phyloP scores from a whole-genome alignment of 1,140 invertebrate genomes.

The Drosophila setifemur region DNA sequence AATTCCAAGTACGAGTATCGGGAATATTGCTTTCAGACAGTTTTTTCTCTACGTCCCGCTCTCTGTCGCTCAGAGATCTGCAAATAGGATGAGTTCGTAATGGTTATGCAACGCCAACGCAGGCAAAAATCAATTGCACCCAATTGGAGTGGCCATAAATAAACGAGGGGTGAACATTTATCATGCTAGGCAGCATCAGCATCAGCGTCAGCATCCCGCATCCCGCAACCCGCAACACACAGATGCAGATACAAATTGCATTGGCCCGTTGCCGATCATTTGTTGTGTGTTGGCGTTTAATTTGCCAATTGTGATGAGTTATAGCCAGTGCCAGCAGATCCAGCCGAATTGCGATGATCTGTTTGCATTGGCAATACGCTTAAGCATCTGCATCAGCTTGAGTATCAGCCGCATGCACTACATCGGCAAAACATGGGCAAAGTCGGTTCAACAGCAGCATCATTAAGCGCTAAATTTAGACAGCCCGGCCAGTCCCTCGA shows the following conservation, averaged over 20 bases:
- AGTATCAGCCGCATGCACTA: slow-evolving; percentile 1
- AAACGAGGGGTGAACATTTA: slow-evolving; percentile 65
- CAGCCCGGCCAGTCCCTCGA: slow-evolving; percentile 53
- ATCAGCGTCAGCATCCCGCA: slow-evolving; percentile 14
- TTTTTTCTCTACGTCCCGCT: slow-evolving; percentile 30
- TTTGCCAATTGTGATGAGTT: slow-evolving; percentile 81
- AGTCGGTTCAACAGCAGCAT: slow-evolving; percentile 46
- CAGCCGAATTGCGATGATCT: slow-evolving; percentile 36
- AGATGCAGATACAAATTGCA: slow-evolving; percentile 55
- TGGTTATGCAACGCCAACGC: slow-evolving; percentile 74
- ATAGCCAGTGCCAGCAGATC: slow-evolving; percentile 33
- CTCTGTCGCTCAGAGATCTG: slow-evolving; percentile 39
- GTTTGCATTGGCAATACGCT: slow-evolving; percentile 71
- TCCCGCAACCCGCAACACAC: slow-evolving; percentile 1
- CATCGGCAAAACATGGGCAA: not conserved
- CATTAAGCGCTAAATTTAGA: slow-evolving; percentile 81
- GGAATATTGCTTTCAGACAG: slow-evolving; percentile 35
- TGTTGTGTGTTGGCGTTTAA: slow-evolving; percentile 80
- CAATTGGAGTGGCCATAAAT: slow-evolving; percentile 76
- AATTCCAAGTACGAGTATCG: slow-evolving; percentile 30
- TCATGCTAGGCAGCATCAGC: slow-evolving; percentile 35
- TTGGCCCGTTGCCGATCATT: slow-evolving; percentile 61
- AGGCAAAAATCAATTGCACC: slow-evolving; percentile 76
- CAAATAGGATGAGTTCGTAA: slow-evolving; percentile 46
- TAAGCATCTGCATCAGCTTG: no score